Percentiles rank a stretch among this genome's conserved stretches.
These are phyloP conservation scores for Habroteleia sp. DNA, from an alignment of 2,888 invertebrate genomes.

Conservation along the genomic window DNA sequence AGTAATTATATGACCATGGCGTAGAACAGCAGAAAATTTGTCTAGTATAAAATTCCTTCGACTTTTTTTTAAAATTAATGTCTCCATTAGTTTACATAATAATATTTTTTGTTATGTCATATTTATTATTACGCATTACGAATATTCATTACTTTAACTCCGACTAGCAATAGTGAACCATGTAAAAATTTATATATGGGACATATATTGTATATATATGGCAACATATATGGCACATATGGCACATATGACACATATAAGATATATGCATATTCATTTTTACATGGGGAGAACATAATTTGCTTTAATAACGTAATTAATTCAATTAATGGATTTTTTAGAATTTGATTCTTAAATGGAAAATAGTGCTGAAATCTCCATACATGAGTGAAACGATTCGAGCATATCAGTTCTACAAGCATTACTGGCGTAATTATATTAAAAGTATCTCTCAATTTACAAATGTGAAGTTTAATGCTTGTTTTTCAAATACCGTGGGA, in stretches of 20 bases:
- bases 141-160: constrained; percentile 52
- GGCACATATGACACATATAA: no score
- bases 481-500: background rate
- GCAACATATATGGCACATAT: no score
- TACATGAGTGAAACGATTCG: background rate
- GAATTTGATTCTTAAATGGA: constrained; percentile 9
- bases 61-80: no score
- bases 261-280: no score
- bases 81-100: no score
- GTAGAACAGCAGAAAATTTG: no score
- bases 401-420: constrained; percentile 18
- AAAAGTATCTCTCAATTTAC: constrained; percentile 18
- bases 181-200: no score
- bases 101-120: background rate
- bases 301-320: constrained; percentile 25
- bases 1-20: no score
- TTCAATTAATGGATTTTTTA: constrained; percentile 28
- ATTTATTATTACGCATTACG: constrained; percentile 48
- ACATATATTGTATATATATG: no score
- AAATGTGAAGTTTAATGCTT: background rate
- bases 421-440: constrained; percentile 26
- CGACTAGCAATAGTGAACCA: constrained; percentile 13
- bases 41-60: no score
- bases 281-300: constrained; percentile 9
- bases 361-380: constrained; percentile 25